Percentiles rank a stretch among this genome's conserved stretches.
phyloP scores from a whole-genome alignment of 1,140 invertebrate genomes.

The Drosophila pruinosa region DNA sequence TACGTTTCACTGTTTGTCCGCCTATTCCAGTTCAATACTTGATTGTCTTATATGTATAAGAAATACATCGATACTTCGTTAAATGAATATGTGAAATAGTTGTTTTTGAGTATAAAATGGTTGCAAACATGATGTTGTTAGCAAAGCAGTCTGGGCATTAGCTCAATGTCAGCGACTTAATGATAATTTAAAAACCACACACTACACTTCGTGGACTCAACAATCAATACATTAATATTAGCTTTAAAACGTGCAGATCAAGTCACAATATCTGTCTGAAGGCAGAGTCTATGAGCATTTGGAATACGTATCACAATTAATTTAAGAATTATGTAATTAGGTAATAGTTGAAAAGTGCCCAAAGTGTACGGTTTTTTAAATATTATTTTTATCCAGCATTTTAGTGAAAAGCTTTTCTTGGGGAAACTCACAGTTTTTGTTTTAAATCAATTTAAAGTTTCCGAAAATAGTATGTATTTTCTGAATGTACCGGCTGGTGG shows the following conservation, averaged over 20 bases:
- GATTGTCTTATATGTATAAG: constrained; percentile 23
- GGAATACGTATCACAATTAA: constrained; percentile 40
- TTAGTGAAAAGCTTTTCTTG: too few species aligned
- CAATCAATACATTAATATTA: constrained; percentile 31
- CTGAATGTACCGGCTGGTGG: too few species aligned
- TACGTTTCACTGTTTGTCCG: neutral
- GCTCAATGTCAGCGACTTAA: constrained; percentile 69
- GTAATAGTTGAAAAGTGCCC: too few species aligned
- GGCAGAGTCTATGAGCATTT: neutral
- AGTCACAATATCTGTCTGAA: neutral
- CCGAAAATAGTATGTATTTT: too few species aligned
- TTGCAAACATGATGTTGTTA: constrained; percentile 10
- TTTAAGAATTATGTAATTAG: constrained; percentile 57
- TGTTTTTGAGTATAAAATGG: constrained; percentile 4
- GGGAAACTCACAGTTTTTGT: too few species aligned
- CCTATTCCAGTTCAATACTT: neutral
- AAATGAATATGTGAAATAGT: constrained; percentile 24
- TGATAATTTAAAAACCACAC: constrained; percentile 54
- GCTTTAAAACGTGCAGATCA: constrained; percentile 45
- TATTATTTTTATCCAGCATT: too few species aligned
- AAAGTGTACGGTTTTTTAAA: too few species aligned
- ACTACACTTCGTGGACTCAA: constrained; percentile 26
- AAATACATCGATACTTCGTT: constrained; percentile 23
- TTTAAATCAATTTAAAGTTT: too few species aligned
- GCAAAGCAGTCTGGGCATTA: constrained; percentile 39